Base-by-base conservation (phyloP, 2,888 invertebrate species). In the Drosophila neonasuta region DNA sequence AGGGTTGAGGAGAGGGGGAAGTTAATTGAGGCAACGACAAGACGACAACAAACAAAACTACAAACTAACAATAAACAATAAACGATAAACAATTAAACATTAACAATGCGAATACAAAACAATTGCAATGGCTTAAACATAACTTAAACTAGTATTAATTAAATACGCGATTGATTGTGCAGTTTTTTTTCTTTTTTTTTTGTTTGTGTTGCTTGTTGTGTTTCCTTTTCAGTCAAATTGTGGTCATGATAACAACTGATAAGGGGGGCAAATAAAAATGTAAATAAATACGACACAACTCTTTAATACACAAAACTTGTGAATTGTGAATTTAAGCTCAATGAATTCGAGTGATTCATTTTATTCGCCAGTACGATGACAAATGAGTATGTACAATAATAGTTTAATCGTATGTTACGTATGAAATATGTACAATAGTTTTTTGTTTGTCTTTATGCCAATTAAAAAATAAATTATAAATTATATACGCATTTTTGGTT, bases 1-100 rank as follows among this genome's bases (percentile, higher is more conserved):
- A 15, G 39, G n/a, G 13, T 56, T 24, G 24, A 24, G 24, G 24
- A 24, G 24, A 6, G n/a, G 34, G 30, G 30, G n/a, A 30, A 34
- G 58, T 74, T 74, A 75, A 75, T 62, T 71, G 24, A 50, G 71
- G 58, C 77, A 58, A 75, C 66, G 69, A 77, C 77, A 75, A 68
- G 74, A 76, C 57, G 69, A 74, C 77, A 77, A 75, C 75, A 75
- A 75, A 74, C 74, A 70, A 75, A 73, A 75, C 74, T 66, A 73
- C 70, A 61, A 70, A 60, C 56, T 48, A 65, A 56, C 57, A 69
- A 58, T 52, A 20, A 17, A 44, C 44, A 20, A 62, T 54, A 42
- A 62, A 57, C 67, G 50, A 60, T 51, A 15, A 51, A 69, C 52
- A 69, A 70, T 57, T 34, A 45, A 41, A 49, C 55, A 59, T 61